These are phyloP conservation scores for Villa cingulata DNA, from an alignment of 2,888 invertebrate species.

Conservation along the genomic window DNA sequence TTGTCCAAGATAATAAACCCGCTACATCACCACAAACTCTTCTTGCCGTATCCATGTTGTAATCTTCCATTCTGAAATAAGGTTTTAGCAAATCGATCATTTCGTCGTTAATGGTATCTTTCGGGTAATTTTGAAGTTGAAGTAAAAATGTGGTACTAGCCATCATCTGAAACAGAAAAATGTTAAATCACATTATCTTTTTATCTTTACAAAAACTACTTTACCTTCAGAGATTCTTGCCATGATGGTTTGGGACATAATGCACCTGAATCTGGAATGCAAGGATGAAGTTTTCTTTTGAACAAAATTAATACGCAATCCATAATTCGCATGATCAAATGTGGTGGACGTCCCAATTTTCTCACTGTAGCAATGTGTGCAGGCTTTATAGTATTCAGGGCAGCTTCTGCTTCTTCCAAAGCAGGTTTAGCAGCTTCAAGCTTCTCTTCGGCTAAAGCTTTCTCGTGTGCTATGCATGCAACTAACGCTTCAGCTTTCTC, in stretches of 20 bases:
- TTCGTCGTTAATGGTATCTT: constrained; percentile 93
- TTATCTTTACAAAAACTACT: background rate
- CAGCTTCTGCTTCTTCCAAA: constrained; percentile 86
- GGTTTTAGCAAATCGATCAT: constrained; percentile 87
- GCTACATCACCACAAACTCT: constrained; percentile 95
- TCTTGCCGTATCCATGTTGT: constrained; percentile 91
- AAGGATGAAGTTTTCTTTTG: constrained; percentile 72
- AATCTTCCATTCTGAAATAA: constrained; percentile 92
- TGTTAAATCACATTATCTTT: background rate
- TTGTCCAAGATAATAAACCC: constrained; percentile 89
- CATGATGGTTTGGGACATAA: constrained; percentile 89
- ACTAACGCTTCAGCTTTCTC: constrained; percentile 88
- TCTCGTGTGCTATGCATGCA: constrained; percentile 75
- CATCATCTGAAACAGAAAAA: constrained; percentile 84
- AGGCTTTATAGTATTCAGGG: constrained; percentile 90
- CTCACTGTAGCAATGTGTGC: constrained; percentile 92
- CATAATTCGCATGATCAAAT: constrained; percentile 96
- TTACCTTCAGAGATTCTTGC: constrained; percentile 84
- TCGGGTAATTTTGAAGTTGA: constrained; percentile 87
- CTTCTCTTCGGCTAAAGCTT: constrained; percentile 81
- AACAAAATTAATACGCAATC: constrained; percentile 89
- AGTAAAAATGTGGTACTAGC: constrained; percentile 83
- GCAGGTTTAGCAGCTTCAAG: constrained; percentile 93
- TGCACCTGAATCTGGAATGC: constrained; percentile 61
- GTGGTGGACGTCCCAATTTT: constrained; percentile 88